Evolutionary conservation across 53 echinoderm and acorn worm species (phyloP).

Genomic region (Luidia sarsii): DNA sequence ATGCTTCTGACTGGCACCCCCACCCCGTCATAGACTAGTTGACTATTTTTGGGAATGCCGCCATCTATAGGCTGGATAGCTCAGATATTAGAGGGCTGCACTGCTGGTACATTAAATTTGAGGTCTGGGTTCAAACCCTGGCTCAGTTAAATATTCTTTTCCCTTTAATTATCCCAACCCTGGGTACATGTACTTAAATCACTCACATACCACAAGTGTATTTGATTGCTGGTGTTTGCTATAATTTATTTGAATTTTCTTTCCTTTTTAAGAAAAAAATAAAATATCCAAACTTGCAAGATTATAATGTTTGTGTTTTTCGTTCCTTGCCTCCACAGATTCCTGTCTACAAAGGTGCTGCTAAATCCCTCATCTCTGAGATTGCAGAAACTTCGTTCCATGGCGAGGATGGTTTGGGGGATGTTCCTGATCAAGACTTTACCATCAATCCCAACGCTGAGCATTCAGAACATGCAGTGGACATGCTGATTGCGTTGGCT

Average conservation of each 20-base stretch:
- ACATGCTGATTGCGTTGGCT: slow-evolving; percentile 61
- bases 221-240: not conserved
- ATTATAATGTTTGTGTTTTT: not conserved
- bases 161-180: too few species aligned
- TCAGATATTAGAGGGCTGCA: too few species aligned
- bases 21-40: too few species aligned
- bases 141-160: too few species aligned
- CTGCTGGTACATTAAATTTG: too few species aligned
- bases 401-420: slow-evolving; percentile 71
- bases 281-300: not conserved
- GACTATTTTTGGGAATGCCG: too few species aligned
- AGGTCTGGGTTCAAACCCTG: too few species aligned
- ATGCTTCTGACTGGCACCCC: too few species aligned
- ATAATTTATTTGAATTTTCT: not conserved
- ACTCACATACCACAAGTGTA: too few species aligned
- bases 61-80: too few species aligned
- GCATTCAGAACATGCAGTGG: slow-evolving; percentile 49
- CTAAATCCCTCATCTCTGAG: slow-evolving; percentile 19
- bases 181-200: too few species aligned
- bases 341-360: slow-evolving; percentile 56
- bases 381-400: slow-evolving; percentile 42
- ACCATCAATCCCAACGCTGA: not conserved
- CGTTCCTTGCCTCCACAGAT: slow-evolving; percentile 6
- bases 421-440: slow-evolving; percentile 14
- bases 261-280: not conserved